Percentiles rank a stretch among this genome's conserved stretches.
These are phyloP conservation scores for Podargus strigoides DNA, from an alignment of 2,797 vertebrate genomes.

Conservation along the genomic window DNA sequence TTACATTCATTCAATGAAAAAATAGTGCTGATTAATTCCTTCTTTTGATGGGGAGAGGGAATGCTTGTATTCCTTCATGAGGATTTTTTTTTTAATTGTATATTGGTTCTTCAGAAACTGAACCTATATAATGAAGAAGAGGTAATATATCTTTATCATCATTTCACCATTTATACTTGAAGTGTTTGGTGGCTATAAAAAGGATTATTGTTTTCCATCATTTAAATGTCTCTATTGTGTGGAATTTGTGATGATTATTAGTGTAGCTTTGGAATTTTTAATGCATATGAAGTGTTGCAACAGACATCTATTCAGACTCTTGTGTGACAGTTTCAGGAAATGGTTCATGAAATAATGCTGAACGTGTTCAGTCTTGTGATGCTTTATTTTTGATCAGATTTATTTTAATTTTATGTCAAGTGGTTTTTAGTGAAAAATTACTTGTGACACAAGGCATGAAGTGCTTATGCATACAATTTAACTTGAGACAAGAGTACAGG, in stretches of 20 bases:
- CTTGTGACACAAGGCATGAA: not conserved
- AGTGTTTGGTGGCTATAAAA: not conserved
- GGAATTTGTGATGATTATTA: not conserved
- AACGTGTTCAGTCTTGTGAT: accelerated
- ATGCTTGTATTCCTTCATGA: not conserved
- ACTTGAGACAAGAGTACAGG: not conserved
- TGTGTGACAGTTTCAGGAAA: not conserved
- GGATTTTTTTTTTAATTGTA: not conserved
- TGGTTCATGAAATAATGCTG: not conserved
- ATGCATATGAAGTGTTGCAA: not conserved
- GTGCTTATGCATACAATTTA: not conserved
- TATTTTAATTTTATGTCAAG: not conserved
- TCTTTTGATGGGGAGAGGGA: not conserved
- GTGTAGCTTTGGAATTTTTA: not conserved
- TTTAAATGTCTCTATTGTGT: accelerated
- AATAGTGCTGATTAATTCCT: not conserved
- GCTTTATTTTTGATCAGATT: not conserved
- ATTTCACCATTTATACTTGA: no score
- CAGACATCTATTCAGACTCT: not conserved
- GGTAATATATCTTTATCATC: not conserved
- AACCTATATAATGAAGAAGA: not conserved
- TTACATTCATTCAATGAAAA: not conserved
- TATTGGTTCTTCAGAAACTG: not conserved
- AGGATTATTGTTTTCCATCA: not conserved
- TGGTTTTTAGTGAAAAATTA: not conserved